Conservation (phyloP, 1,140 invertebrate species). For the Coelopa frigida region DNA sequence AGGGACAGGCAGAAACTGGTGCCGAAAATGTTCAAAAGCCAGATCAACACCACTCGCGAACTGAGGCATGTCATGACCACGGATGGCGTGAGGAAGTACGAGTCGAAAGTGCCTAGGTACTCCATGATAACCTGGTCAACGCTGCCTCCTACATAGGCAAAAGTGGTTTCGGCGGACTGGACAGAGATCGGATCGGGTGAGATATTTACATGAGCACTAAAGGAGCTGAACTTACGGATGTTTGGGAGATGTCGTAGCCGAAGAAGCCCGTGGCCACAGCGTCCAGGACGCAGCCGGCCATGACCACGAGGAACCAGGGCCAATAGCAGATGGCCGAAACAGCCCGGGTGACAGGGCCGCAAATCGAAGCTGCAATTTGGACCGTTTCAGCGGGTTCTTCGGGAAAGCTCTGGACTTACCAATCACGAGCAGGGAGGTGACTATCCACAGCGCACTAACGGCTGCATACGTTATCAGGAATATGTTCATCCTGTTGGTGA, state of each 20-base stretch:
- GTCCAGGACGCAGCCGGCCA: slow-evolving; percentile 28
- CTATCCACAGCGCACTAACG: slow-evolving; percentile 33
- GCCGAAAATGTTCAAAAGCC: slow-evolving; percentile 35
- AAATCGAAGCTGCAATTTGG: slow-evolving; percentile 24
- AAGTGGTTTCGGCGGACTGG: slow-evolving; percentile 7
- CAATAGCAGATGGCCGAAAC: slow-evolving; percentile 30
- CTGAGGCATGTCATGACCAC: slow-evolving; percentile 27
- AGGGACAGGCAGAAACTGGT: slow-evolving; percentile 32
- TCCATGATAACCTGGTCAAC: neutral
- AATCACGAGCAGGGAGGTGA: slow-evolving; percentile 28
- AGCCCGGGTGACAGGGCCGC: slow-evolving; percentile 30
- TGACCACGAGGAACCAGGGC: slow-evolving; percentile 36
- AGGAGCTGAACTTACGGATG: slow-evolving; percentile 19
- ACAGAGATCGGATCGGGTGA: neutral
- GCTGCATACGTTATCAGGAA: slow-evolving; percentile 35
- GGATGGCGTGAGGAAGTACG: slow-evolving; percentile 33
- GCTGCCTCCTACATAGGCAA: slow-evolving; percentile 5
- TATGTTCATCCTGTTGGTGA: slow-evolving; percentile 30
- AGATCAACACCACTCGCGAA: slow-evolving; percentile 27
- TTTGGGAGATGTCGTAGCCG: slow-evolving; percentile 25
- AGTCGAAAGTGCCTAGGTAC: slow-evolving; percentile 19
- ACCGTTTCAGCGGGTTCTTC: neutral
- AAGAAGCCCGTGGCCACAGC: slow-evolving; percentile 36
- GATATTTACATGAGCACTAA: too few relatives aligned
- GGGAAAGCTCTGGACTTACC: slow-evolving; percentile 26